Evolutionary conservation across 2,888 invertebrate species (phyloP).

Genomic region (Falcaria lacertinaria): DNA sequence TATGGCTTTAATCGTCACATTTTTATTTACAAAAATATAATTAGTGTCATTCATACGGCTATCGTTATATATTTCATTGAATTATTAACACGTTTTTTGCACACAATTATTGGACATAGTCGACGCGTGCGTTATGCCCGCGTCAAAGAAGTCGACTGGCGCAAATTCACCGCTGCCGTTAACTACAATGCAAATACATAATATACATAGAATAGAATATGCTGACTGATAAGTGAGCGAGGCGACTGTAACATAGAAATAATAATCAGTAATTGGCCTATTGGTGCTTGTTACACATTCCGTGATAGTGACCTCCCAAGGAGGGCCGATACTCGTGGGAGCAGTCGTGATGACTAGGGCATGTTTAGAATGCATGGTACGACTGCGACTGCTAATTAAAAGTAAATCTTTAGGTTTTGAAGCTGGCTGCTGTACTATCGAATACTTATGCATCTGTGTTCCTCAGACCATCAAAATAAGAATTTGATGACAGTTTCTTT

Average conservation of each 20-base stretch:
- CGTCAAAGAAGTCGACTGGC: background rate
- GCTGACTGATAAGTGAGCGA: background rate
- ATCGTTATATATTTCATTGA: background rate
- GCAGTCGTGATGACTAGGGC: background rate
- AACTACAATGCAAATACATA: background rate
- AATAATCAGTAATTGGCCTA: constrained; percentile 1
- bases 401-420: too few relatives aligned
- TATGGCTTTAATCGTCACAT: background rate
- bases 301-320: constrained; percentile 2
- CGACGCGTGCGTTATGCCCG: background rate
- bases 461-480: too few relatives aligned
- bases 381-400: too few relatives aligned
- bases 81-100: background rate
- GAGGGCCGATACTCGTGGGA: background rate
- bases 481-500: too few relatives aligned
- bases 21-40: too few relatives aligned
- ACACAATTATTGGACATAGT: background rate
- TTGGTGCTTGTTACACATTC: background rate
- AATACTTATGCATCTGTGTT: too few relatives aligned
- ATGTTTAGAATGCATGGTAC: background rate
- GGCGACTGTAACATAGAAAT: background rate
- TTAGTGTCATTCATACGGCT: too few relatives aligned
- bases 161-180: background rate
- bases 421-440: too few relatives aligned
- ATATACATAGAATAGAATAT: background rate